These are phyloP conservation scores for Seriola rivoliana DNA, from an alignment of 2,113 vertebrate genomes.

Conservation along the genomic window DNA sequence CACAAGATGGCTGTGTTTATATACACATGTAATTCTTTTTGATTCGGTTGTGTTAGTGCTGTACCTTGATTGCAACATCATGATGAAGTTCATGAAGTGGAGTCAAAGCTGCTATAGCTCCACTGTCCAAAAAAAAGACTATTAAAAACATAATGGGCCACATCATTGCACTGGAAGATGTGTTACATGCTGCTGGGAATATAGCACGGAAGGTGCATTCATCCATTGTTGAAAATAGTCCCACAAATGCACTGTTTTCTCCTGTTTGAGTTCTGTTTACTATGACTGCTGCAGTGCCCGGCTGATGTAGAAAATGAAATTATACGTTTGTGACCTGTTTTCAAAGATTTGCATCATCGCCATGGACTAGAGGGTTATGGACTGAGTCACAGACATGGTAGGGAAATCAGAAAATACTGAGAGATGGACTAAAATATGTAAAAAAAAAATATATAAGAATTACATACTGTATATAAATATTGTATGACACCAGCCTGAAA, in stretches of 20 bases:
- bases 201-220: not conserved
- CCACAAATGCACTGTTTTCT: too few species aligned
- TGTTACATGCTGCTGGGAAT: too few species aligned
- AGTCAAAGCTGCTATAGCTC: not conserved
- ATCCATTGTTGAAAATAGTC: not conserved
- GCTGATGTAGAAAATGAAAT: not conserved
- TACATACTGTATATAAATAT: not conserved
- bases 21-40: not conserved
- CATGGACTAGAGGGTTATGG: not conserved
- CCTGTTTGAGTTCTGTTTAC: not conserved
- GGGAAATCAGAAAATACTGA: not conserved
- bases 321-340: not conserved
- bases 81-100: not conserved
- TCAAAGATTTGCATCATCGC: not conserved
- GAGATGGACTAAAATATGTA: not conserved
- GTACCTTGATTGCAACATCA: not conserved
- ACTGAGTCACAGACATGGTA: not conserved
- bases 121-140: too few species aligned
- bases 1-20: not conserved
- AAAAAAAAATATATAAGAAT: not conserved
- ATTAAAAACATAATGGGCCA: not conserved
- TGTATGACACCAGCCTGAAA: not conserved
- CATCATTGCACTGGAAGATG: not conserved
- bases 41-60: not conserved
- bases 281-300: not conserved